Conservation (phyloP, 2,888 invertebrate genomes). For the Gortyna flavago region DNA sequence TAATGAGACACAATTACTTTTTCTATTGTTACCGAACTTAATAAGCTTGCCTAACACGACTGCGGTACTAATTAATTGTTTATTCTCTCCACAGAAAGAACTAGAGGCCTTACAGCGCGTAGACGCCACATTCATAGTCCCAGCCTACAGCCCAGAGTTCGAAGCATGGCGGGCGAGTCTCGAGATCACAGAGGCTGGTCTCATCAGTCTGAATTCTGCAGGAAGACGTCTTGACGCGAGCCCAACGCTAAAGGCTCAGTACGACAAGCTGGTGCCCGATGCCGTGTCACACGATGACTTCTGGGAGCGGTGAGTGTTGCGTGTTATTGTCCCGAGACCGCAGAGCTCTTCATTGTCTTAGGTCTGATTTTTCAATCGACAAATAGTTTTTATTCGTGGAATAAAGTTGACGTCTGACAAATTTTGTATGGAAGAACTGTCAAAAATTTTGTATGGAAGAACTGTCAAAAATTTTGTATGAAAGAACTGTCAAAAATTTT, state of each 20-base stretch:
- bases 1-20: too few relatives aligned
- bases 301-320: slow-evolving; percentile 92
- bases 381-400: too few relatives aligned
- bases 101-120: slow-evolving; percentile 93
- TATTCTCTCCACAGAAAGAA: slow-evolving; percentile 88
- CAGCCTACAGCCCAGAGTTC: slow-evolving; percentile 90
- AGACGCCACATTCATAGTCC: slow-evolving; percentile 93
- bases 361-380: too few relatives aligned
- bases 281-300: slow-evolving; percentile 93
- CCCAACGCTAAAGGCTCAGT: slow-evolving; percentile 90
- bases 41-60: too few relatives aligned
- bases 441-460: too few relatives aligned
- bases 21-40: too few relatives aligned
- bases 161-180: slow-evolving; percentile 84
- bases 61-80: neutral
- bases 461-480: too few relatives aligned
- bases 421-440: too few relatives aligned
- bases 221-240: slow-evolving; percentile 75
- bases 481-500: too few relatives aligned
- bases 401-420: too few relatives aligned
- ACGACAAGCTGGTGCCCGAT: slow-evolving; percentile 92
- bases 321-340: neutral
- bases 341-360: neutral
- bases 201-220: slow-evolving; percentile 73
- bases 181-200: slow-evolving; percentile 72